Evolutionary conservation across 2,888 invertebrate species (phyloP).

Genomic region (Pelosia muscerda): DNA sequence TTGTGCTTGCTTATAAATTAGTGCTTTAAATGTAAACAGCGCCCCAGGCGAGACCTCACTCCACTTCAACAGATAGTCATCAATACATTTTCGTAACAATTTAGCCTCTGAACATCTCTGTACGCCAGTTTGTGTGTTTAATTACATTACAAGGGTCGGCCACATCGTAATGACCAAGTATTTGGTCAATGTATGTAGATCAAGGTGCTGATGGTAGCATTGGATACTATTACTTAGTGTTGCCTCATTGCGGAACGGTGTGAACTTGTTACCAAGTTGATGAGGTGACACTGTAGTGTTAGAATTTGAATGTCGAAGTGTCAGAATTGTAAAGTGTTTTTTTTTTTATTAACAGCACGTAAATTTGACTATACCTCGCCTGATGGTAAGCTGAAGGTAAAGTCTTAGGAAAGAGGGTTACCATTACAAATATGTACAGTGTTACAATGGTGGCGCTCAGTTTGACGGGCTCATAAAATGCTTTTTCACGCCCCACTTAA

Average conservation of each 20-base stretch:
- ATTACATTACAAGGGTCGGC: conserved; percentile 30
- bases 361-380: too few relatives aligned
- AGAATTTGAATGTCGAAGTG: not conserved
- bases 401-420: too few relatives aligned
- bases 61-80: not conserved
- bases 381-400: too few relatives aligned
- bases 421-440: too few relatives aligned
- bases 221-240: conserved; percentile 11
- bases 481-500: too few relatives aligned
- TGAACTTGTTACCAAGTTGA: conserved; percentile 15
- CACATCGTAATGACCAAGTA: conserved; percentile 15
- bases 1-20: not conserved
- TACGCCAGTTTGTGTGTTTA: conserved; percentile 15
- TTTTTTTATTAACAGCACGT: too few relatives aligned
- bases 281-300: not conserved
- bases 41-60: not conserved
- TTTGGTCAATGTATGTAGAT: conserved; percentile 33
- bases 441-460: too few relatives aligned
- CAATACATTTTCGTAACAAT: conserved; percentile 21
- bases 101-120: conserved; percentile 37
- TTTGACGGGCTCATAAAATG: too few relatives aligned
- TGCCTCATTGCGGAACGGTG: conserved; percentile 11
- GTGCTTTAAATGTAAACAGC: not conserved
- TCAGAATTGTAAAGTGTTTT: not conserved
- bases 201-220: conserved; percentile 38